phyloP scores from a whole-genome alignment of 1,140 invertebrate species.

The Aphelinus certus region DNA sequence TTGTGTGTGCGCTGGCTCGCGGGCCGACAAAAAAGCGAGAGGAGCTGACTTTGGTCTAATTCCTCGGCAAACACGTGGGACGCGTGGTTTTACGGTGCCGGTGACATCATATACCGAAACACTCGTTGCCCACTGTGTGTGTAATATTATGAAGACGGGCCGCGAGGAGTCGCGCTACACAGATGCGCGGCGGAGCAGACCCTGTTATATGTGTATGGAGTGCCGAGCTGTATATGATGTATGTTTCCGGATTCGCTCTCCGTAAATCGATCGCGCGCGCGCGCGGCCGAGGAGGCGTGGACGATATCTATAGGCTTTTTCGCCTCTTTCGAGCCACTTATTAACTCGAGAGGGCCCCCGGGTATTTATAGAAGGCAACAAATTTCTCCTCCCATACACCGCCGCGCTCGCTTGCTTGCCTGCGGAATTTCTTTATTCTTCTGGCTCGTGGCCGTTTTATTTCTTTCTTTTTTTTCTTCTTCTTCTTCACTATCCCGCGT shows the following conservation, averaged over 20 bases:
- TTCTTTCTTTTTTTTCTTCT: background rate
- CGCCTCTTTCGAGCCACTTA: conserved; percentile 19
- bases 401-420: background rate
- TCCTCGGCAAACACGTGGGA: no score
- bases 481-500: background rate
- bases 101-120: no score
- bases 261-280: conserved; percentile 29
- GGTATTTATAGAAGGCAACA: conserved; percentile 26
- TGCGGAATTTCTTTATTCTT: conserved; percentile 9
- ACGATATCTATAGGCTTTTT: no score
- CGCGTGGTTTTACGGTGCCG: no score
- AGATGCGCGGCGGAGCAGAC: no score
- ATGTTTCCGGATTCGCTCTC: conserved; percentile 24
- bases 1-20: no score
- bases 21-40: no score
- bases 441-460: background rate
- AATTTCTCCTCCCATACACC: background rate
- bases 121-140: no score
- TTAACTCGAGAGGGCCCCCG: conserved; percentile 15
- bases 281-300: conserved; percentile 6
- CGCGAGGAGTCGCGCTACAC: no score
- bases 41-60: no score
- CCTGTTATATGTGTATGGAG: no score
- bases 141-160: no score
- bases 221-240: background rate